phyloP scores from a whole-genome alignment of 35 echinoderm and acorn worm genomes.

The Heliocidaris erythrogramma region DNA sequence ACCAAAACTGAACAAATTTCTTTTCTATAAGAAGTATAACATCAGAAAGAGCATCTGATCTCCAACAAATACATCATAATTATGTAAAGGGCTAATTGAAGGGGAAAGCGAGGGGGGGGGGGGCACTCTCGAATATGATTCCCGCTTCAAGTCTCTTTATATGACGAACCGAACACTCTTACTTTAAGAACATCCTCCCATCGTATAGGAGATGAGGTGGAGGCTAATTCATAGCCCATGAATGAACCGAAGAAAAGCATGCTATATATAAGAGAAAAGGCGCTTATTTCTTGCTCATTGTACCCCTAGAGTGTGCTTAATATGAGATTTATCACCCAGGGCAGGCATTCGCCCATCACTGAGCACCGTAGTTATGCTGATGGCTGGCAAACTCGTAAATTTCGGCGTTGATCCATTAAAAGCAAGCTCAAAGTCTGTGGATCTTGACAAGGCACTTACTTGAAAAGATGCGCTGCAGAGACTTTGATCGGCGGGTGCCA shows the following conservation, averaged over 20 bases:
- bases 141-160: neutral
- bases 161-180: neutral
- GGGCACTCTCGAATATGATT: neutral
- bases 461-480: neutral
- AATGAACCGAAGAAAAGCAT: neutral
- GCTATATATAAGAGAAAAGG: neutral
- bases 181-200: neutral
- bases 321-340: neutral
- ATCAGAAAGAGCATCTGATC: too few relatives aligned
- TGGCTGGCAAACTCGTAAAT: neutral
- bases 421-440: neutral
- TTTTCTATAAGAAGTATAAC: too few relatives aligned
- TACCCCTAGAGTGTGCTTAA: neutral
- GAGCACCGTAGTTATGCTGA: slow-evolving; percentile 1
- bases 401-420: neutral
- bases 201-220: neutral
- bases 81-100: too few relatives aligned
- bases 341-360: neutral
- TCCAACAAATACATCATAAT: too few relatives aligned
- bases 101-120: too few relatives aligned
- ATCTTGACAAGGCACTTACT: neutral
- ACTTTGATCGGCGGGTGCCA: neutral
- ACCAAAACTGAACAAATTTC: too few relatives aligned
- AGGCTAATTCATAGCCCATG: neutral
- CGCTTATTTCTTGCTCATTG: neutral